Conservation (phyloP, 2,113 vertebrate species). For the Corvus hawaiiensis region DNA sequence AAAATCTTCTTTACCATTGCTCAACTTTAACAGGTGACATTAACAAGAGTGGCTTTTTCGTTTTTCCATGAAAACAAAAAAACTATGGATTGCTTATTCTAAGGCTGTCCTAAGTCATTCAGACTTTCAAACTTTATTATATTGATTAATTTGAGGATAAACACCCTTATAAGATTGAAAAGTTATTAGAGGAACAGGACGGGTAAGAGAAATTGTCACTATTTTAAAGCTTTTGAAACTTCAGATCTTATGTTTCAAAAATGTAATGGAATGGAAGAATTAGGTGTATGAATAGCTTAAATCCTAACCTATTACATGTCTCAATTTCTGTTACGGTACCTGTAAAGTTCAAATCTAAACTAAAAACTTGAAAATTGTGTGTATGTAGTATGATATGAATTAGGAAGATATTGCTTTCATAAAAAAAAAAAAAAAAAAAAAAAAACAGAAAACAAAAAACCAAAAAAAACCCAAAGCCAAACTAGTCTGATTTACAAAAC, state of each 20-base stretch:
- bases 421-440: neutral
- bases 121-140: neutral
- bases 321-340: neutral
- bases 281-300: neutral
- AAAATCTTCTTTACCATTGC: neutral
- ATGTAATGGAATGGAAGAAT: neutral
- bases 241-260: neutral
- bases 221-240: neutral
- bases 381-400: neutral
- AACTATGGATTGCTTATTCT: neutral
- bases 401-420: neutral
- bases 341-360: neutral
- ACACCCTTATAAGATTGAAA: neutral
- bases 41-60: neutral
- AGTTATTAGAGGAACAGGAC: neutral
- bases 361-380: neutral
- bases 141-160: neutral
- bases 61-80: neutral
- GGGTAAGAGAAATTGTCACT: neutral
- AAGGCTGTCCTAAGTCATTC: neutral
- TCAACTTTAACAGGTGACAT: accelerated
- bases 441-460: neutral
- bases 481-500: neutral
- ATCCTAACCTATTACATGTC: neutral
- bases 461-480: neutral